Evolutionary conservation across 2,797 vertebrate genomes (phyloP).

Genomic region (Manis pentadactyla): DNA sequence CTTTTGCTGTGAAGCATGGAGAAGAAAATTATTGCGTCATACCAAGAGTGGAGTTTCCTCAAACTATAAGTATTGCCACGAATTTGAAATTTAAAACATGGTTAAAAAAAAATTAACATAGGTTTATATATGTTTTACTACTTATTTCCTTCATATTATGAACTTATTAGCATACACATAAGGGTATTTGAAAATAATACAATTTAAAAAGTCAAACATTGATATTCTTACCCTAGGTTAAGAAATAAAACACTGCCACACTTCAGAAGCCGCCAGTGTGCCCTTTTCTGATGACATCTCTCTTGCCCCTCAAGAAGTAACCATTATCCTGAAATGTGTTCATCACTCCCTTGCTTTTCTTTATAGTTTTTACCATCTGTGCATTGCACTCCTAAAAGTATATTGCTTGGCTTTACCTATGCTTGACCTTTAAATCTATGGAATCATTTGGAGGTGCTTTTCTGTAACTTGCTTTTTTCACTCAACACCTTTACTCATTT

Average conservation of each 20-base stretch:
- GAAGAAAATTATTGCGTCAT: background rate
- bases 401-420: background rate
- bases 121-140: conserved; percentile 7
- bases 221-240: background rate
- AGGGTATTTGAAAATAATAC: background rate
- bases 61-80: background rate
- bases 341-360: background rate
- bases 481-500: background rate
- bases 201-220: conserved; percentile 6
- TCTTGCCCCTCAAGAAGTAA: background rate
- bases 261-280: background rate
- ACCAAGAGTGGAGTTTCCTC: background rate
- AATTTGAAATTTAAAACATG: background rate
- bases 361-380: background rate
- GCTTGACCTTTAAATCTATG: background rate
- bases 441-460: background rate
- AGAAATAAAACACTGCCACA: background rate
- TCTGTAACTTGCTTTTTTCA: background rate
- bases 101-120: conserved; percentile 30
- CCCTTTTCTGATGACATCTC: background rate
- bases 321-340: background rate
- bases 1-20: background rate
- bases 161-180: background rate
- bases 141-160: conserved; percentile 30
- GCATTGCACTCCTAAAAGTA: background rate